Evolutionary conservation across 2,113 vertebrate genomes (phyloP), one percentile per base, ranked within the genome.

Genomic region (Puffinus mauretanicus): DNA sequence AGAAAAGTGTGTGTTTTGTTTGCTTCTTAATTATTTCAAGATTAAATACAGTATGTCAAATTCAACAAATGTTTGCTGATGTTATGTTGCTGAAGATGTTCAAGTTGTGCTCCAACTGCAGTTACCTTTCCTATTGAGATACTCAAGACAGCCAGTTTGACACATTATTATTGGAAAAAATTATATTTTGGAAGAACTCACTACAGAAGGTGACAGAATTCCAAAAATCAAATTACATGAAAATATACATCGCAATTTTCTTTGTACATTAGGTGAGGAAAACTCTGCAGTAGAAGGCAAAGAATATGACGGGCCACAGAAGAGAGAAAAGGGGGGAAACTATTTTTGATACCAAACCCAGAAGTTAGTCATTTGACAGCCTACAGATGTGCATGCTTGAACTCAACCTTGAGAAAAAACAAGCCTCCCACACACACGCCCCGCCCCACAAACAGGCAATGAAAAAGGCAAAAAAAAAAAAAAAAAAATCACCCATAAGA

Each of bases 231-330:
- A 98, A 99, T 99, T 99, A 99, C 99, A 99, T 99, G 98, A 99
- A 99, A 99, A 99, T 99, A 99, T 99, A 99, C 99, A 99, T 99
- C 98, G 98, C 98, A 98, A 99, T 99, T 99, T 97, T 99, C 98
- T 99, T 99, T 99, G 98, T 99, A 99, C 99, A 99, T 98, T 98
- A 98, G 98, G 98, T 98, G 98, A 98, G 98, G 97, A 98, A 98
- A 98, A 97, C 97, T 97, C 97, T 98, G 98, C 97, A 97, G 97
- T 97, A 98, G 98, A 98, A 98, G 98, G 97, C 84, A 97, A 96
- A 98, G 94, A 97, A 95, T 82, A 95, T 96, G 91, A 94, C 95
- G 96, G 70, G 94, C 66, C 83, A 95, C 82, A 91, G 88, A 81
- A 65, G 90, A 95, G 95, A 97, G 69, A 95, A 95, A 90, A 97